A percentile compares a stretch with the other conserved stretches of the same genome.
phyloP scores from a whole-genome alignment of 2,113 vertebrate species.

The Tylochromis polylepis region DNA sequence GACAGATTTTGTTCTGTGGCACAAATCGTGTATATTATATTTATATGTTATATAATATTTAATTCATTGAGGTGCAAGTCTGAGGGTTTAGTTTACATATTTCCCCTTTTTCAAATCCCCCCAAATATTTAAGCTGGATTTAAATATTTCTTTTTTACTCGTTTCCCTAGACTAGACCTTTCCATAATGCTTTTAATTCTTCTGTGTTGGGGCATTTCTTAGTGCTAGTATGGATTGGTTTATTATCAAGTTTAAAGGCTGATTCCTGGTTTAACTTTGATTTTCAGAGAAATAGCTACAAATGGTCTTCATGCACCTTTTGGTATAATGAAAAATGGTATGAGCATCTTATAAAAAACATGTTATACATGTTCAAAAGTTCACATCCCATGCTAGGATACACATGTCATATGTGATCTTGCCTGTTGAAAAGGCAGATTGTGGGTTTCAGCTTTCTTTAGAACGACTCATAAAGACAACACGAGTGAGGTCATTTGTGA shows the following conservation, averaged over 20 bases:
- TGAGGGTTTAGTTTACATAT: not conserved
- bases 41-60: too few species aligned
- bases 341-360: not conserved
- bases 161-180: accelerated
- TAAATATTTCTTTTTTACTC: not conserved
- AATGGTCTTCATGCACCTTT: not conserved
- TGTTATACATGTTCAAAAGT: not conserved
- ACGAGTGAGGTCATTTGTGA: accelerated
- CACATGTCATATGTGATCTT: not conserved
- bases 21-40: too few species aligned
- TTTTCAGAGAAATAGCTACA: not conserved
- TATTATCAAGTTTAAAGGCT: too few species aligned
- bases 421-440: not conserved
- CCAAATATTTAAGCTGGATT: not conserved
- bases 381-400: not conserved
- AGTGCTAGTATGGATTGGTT: not conserved
- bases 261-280: not conserved
- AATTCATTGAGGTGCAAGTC: not conserved
- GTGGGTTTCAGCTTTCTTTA: not conserved
- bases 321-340: accelerated
- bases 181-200: not conserved
- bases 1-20: not conserved
- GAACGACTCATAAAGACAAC: not conserved
- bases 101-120: not conserved
- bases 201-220: not conserved